Conservation (phyloP, 1,140 invertebrate genomes). For the Zaprionus tsacasi region DNA sequence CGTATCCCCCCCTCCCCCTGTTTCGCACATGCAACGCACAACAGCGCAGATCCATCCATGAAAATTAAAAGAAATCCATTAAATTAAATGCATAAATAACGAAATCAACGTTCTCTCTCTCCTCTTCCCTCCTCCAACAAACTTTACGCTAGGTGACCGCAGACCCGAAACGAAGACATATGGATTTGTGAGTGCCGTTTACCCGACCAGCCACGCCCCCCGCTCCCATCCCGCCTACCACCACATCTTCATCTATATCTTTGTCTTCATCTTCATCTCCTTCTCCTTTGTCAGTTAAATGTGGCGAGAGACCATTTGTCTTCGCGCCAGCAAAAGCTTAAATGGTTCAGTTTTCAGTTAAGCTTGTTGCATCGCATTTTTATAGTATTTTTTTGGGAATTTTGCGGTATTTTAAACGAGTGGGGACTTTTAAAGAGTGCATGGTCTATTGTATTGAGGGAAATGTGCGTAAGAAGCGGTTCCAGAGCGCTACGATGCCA, state of each 20-base stretch:
- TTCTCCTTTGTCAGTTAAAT: neutral
- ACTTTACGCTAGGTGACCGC: conserved; percentile 5
- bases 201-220: neutral
- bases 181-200: conserved; percentile 6
- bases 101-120: conserved; percentile 5
- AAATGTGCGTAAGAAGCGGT: no score
- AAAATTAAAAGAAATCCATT: conserved; percentile 40
- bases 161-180: neutral
- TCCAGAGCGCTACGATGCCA: no score
- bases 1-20: no score
- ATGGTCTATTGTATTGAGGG: no score
- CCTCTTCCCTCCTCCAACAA: no score
- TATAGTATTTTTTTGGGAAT: neutral
- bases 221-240: neutral
- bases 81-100: conserved; percentile 44
- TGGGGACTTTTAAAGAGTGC: no score
- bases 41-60: neutral
- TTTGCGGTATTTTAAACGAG: neutral
- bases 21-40: conserved; percentile 4
- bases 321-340: conserved; percentile 1
- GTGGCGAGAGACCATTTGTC: neutral
- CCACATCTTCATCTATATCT: neutral
- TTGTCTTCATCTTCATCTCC: neutral
- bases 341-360: neutral
- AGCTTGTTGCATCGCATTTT: neutral